Evolutionary conservation across 2,797 vertebrate species (phyloP).

Genomic region (Chelon labrosus): DNA sequence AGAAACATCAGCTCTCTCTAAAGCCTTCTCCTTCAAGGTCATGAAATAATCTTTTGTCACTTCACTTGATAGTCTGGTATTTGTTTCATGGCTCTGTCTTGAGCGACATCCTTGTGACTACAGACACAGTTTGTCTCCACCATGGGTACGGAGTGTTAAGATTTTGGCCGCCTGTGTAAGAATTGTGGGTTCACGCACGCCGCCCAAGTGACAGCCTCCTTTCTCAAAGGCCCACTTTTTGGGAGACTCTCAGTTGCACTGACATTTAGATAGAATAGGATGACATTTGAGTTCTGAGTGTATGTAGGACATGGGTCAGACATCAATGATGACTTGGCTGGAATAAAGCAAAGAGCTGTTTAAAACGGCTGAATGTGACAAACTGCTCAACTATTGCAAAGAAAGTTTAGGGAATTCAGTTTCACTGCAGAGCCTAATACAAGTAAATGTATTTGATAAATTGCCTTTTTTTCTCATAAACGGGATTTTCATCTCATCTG

Average conservation of each 20-base stretch:
- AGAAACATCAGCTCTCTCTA: slow-evolving; percentile 8
- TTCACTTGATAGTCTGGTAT: slow-evolving; percentile 2
- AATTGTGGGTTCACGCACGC: slow-evolving; percentile 15
- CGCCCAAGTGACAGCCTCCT: slow-evolving; percentile 49
- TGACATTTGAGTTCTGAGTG: slow-evolving; percentile 73
- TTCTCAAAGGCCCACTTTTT: slow-evolving; percentile 41
- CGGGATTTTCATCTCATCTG: slow-evolving; percentile 28
- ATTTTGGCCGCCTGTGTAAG: slow-evolving; percentile 31
- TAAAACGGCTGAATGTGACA: not conserved
- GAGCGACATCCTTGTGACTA: slow-evolving; percentile 8
- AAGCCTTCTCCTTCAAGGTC: slow-evolving; percentile 20
- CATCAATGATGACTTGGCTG: slow-evolving; percentile 42
- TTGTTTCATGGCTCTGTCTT: slow-evolving; percentile 25
- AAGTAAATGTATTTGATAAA: slow-evolving; percentile 20
- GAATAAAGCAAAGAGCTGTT: slow-evolving; percentile 10
- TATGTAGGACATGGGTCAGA: slow-evolving; percentile 43
- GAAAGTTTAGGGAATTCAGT: not conserved
- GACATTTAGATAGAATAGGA: slow-evolving; percentile 76
- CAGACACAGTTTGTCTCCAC: slow-evolving; percentile 18
- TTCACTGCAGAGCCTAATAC: slow-evolving; percentile 12
- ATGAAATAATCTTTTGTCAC: not conserved
- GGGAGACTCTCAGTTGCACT: slow-evolving; percentile 62
- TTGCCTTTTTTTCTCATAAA: slow-evolving; percentile 24
- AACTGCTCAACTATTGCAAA: slow-evolving; percentile 1
- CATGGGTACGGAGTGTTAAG: slow-evolving; percentile 10